Base-by-base conservation (phyloP, 1,140 invertebrate species). In the Drosophila nigromelanica region DNA sequence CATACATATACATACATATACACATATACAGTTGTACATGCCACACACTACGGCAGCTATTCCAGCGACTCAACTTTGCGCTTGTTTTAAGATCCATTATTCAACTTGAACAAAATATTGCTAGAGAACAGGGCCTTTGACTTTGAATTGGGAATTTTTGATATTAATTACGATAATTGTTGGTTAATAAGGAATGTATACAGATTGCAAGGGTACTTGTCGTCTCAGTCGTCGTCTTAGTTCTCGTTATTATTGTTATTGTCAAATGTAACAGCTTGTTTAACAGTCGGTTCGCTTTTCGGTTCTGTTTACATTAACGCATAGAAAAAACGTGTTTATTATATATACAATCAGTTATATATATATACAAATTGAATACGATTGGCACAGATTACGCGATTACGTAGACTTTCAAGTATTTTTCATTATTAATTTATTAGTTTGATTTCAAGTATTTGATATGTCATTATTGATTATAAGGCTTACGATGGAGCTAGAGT, bases 361-460 rank as follows among this genome's bases (percentile, higher is more conserved):
- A 54, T 63, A 66, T 18, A 75, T 78, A 78, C 73, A 86, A 80
- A 59, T 66, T 61, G 45, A 68, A 73, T 78, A 90, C 83, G 77
- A 91, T 90, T 91, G 90, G 89, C 87, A 91, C 83, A 90, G 90
- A 91, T 90, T 87, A 79, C 73, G 79, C 78, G 82, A 52, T 76
- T 40, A 48, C 56, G 66, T 54, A 40, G 58, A 52, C 68, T 68
- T 58, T 48, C 42, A 62, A 43, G 52, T 24, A 35, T 67, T 12
- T 39, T 68, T 71, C 3, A 39, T 40, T 39, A 39, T 47, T 69
- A 35, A n/a, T 47, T 27, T 62, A 18, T 40, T 4, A 0, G 21
- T 27, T 55, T 50, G 14, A 35, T 63, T 52, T 27, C 6, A 15
- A 7, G 47, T 66, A 8, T 18, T 14, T 30, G 27, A 21, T 11